phyloP scores from a whole-genome alignment of 2,888 invertebrate species.

The Xestia sexstrigata region DNA sequence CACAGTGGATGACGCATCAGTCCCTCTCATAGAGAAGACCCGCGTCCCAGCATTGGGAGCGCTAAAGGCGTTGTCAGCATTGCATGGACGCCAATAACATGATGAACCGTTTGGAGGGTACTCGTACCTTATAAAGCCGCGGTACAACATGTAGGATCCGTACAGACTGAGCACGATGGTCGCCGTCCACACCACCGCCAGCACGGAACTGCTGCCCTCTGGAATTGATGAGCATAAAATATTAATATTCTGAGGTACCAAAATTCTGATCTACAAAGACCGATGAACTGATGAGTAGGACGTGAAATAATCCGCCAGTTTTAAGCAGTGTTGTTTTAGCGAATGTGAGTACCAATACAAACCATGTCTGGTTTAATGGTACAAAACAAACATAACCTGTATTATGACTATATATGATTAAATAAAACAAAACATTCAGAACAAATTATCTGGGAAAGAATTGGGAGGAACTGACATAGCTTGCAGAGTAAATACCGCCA shows the following conservation, averaged over 20 bases:
- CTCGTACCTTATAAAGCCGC: slow-evolving; percentile 76
- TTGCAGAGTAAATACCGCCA: no score
- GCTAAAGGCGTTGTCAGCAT: background rate
- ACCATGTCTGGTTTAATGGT: no score
- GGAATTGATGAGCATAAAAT: slow-evolving; percentile 40
- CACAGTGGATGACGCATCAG: background rate
- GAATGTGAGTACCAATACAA: no score
- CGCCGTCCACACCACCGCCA: slow-evolving; percentile 85
- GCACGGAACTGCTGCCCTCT: slow-evolving; percentile 84
- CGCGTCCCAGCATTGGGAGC: background rate
- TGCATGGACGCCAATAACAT: background rate
- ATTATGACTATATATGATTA: no score
- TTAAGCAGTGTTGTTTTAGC: no score
- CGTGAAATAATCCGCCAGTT: no score
- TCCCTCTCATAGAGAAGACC: background rate
- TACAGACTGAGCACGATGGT: slow-evolving; percentile 83
- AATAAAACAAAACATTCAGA: no score
- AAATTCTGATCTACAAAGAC: no score
- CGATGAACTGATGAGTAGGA: no score
- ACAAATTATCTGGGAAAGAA: no score
- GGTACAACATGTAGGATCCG: slow-evolving; percentile 82
- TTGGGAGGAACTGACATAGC: no score
- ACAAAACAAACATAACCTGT: no score
- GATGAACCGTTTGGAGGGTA: background rate
- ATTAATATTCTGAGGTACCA: background rate